A percentile compares a stretch with the other conserved stretches of the same genome.
These are phyloP conservation scores for Tenrec ecaudatus DNA, from an alignment of 2,113 vertebrate genomes.

Conservation along the genomic window DNA sequence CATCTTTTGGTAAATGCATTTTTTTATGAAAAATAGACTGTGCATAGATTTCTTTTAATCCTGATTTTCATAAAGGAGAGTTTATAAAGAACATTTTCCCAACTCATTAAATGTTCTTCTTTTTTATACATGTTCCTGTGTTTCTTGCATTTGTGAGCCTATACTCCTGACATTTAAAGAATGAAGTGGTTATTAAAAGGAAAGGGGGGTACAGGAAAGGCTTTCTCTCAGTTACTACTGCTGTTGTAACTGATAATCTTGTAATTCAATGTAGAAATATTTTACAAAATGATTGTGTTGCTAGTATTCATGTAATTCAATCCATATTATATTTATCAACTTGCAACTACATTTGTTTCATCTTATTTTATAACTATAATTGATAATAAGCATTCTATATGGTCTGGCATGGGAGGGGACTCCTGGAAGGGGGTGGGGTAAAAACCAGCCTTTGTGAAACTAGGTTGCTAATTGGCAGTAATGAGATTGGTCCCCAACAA, in stretches of 20 bases:
- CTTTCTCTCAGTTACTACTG: background rate
- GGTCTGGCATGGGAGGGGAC: background rate
- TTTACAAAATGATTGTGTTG: background rate
- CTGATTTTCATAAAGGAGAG: background rate
- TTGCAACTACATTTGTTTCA: background rate
- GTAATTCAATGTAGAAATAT: background rate
- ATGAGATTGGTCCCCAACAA: slow-evolving; percentile 50
- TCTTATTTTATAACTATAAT: background rate
- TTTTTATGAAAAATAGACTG: background rate
- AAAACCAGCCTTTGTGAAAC: background rate
- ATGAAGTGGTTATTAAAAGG: background rate
- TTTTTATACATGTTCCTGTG: too few relatives aligned
- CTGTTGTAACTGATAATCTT: background rate
- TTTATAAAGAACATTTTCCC: background rate
- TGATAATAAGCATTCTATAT: background rate
- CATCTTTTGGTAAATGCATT: background rate
- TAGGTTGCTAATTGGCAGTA: slow-evolving; percentile 64
- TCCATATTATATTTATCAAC: background rate
- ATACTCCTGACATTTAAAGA: background rate
- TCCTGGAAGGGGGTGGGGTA: background rate
- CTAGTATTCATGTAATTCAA: background rate
- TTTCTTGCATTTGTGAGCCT: background rate
- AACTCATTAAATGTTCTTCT: slow-evolving; percentile 20
- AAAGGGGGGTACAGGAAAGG: background rate
- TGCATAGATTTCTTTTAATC: background rate